Evolutionary conservation across 2,113 vertebrate genomes (phyloP).

Genomic region (Lutjanus erythropterus): DNA sequence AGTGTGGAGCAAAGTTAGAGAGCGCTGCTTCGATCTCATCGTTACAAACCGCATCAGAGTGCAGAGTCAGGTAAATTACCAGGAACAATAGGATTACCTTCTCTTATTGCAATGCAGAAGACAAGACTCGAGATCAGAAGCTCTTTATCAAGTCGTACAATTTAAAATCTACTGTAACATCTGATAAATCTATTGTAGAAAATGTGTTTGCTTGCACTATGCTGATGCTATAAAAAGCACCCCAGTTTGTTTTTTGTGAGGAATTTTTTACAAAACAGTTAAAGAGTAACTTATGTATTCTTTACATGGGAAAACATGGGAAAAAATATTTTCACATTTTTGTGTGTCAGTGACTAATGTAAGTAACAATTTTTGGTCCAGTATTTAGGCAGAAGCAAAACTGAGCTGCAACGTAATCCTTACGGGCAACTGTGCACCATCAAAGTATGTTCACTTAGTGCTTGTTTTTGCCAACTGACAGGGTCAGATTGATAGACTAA

Average conservation of each 20-base stretch:
- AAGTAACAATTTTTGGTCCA: no score
- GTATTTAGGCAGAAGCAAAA: no score
- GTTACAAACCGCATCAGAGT: conserved; percentile 41
- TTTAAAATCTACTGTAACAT: conserved; percentile 31
- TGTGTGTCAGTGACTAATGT: no score
- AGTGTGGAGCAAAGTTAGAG: conserved; percentile 13
- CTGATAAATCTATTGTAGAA: conserved; percentile 8
- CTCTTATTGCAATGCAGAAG: conserved; percentile 26
- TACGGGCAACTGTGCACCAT: no score
- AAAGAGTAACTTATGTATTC: no score
- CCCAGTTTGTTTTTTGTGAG: background rate
- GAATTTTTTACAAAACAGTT: conserved; percentile 3
- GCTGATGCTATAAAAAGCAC: conserved; percentile 17
- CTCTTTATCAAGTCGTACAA: conserved; percentile 18
- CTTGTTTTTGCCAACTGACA: no score
- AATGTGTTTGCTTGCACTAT: background rate
- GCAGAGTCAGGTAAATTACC: conserved; percentile 48
- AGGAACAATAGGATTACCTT: conserved; percentile 41
- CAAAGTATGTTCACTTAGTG: no score
- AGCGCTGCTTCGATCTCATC: conserved; percentile 39
- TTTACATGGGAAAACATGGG: no score
- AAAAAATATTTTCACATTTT: no score
- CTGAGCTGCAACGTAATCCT: no score
- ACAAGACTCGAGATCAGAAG: conserved; percentile 13
- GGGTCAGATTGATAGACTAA: no score